Evolutionary conservation across 37 sponge, comb jelly and placozoan genomes (phyloP).

Genomic region (Spongilla lacustris): DNA sequence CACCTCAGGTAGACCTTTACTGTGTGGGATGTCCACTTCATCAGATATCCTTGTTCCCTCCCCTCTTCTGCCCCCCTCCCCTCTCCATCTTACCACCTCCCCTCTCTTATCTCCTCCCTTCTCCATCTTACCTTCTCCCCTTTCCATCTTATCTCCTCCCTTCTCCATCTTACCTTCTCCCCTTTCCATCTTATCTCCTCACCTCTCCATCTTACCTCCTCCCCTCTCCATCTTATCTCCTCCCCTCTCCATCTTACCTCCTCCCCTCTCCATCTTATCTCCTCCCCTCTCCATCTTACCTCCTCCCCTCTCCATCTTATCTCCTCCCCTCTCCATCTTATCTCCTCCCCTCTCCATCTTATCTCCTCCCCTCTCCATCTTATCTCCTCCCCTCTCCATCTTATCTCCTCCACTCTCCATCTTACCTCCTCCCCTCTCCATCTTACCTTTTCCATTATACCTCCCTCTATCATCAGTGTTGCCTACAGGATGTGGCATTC

Average conservation of each 20-base stretch:
- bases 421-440: constrained; percentile 12
- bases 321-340: not conserved
- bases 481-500: constrained; percentile 25
- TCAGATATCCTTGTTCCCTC: not conserved
- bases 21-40: not conserved
- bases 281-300: not conserved
- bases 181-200: not conserved
- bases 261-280: too few relatives aligned
- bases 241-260: not conserved
- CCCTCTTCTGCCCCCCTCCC: not conserved
- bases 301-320: not conserved
- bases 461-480: constrained; percentile 25
- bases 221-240: not conserved
- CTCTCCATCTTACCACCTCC: not conserved
- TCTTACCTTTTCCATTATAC: not conserved
- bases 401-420: not conserved
- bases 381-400: too few relatives aligned
- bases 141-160: not conserved
- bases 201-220: not conserved
- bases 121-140: not conserved
- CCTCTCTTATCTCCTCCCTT: not conserved
- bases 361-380: not conserved
- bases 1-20: not conserved
- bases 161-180: not conserved
- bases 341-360: not conserved